These are phyloP conservation scores for Crossaster papposus DNA, from an alignment of 53 echinoderm and acorn worm species.

Conservation along the genomic window DNA sequence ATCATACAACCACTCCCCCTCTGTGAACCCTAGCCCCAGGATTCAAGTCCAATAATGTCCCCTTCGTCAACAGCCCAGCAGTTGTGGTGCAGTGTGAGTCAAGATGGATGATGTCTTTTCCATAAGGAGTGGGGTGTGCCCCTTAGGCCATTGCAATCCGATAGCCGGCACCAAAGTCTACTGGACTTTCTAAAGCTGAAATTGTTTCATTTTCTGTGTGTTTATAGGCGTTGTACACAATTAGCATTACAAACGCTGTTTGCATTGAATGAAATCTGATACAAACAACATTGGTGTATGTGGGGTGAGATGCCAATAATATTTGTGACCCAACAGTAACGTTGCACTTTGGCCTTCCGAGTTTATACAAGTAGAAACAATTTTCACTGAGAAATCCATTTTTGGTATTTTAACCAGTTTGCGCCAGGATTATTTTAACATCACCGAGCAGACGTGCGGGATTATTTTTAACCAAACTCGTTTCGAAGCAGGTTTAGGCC, in stretches of 20 bases:
- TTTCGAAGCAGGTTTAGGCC: no score
- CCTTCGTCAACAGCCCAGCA: constrained; percentile 41
- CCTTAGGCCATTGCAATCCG: constrained; percentile 34
- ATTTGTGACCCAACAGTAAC: not conserved
- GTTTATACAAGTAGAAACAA: no score
- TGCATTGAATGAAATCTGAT: constrained; percentile 13
- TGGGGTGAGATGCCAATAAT: not conserved
- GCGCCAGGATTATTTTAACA: no score
- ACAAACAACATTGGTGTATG: not conserved
- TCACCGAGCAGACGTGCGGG: no score
- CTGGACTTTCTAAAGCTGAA: not conserved
- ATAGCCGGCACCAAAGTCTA: not conserved
- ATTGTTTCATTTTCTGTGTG: not conserved
- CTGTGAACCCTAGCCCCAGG: constrained; percentile 32
- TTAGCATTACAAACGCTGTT: constrained; percentile 1
- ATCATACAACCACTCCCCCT: constrained; percentile 49
- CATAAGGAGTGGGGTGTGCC: constrained; percentile 36
- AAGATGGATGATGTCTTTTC: constrained; percentile 41
- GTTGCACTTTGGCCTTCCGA: no score
- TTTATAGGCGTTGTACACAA: no score
- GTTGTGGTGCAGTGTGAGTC: constrained; percentile 16
- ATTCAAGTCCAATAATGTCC: constrained; percentile 47
- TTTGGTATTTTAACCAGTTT: no score
- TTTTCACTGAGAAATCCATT: no score
- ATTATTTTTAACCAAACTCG: no score